Conservation (phyloP, 2,888 invertebrate species). For the Lasioglossum figueresi region DNA sequence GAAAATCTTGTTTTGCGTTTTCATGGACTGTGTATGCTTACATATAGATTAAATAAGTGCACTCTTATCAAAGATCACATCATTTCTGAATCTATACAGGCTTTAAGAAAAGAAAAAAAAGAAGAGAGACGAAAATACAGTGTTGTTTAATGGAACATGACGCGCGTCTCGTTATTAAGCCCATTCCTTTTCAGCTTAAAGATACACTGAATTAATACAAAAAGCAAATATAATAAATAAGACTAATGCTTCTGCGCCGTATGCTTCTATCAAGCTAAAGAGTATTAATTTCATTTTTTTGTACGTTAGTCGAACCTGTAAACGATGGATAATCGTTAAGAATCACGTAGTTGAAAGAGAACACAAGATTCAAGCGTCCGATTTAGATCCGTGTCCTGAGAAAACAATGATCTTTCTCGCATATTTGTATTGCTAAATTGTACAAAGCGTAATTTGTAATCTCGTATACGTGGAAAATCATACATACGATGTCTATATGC, state of each 20-base stretch:
- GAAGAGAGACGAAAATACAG: conserved; percentile 64
- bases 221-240: conserved; percentile 14
- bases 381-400: background rate
- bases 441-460: conserved; percentile 52
- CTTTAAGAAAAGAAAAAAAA: conserved; percentile 58
- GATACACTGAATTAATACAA: background rate
- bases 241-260: conserved; percentile 31
- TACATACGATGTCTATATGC: conserved; percentile 37
- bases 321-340: background rate
- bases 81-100: conserved; percentile 67
- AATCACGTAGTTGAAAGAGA: background rate
- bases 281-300: conserved; percentile 28
- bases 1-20: conserved; percentile 37
- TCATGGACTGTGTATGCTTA: conserved; percentile 69
- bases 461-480: conserved; percentile 27
- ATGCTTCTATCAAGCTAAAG: conserved; percentile 31
- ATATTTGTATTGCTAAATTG: conserved; percentile 47
- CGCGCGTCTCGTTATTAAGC: conserved; percentile 67
- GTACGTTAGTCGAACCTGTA: conserved; percentile 12
- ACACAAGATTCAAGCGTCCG: conserved; percentile 13
- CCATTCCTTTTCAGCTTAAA: conserved; percentile 58
- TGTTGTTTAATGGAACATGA: conserved; percentile 69
- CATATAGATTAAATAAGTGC: conserved; percentile 69
- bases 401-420: conserved; percentile 13
- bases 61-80: conserved; percentile 66